Evolutionary conservation across 2,113 vertebrate genomes (phyloP), one percentile per base, ranked within the genome.

Genomic region (Eleginops maclovinus): DNA sequence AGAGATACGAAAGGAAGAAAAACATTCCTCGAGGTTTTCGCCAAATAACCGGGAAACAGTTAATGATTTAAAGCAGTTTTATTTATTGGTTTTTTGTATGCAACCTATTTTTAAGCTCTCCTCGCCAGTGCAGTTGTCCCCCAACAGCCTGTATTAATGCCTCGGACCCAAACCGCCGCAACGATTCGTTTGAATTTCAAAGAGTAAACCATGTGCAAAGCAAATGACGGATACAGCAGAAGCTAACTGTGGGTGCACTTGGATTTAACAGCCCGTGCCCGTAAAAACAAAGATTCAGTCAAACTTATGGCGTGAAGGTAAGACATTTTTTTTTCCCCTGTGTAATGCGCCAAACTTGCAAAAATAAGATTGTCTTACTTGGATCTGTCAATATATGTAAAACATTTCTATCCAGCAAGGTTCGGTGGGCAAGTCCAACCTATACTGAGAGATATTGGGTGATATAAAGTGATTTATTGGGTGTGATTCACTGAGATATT

Each of bases 241-340:
- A 81, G 70, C 55, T 84, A 72, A 87, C 66, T 82, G 84, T 83
- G 84, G 86, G 88, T 81, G 65, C 72, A 58, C 53, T 83, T 91
- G 93, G 91, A 95, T 92, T 88, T 90, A 92, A 90, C 76, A 82
- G 69, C 66, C 21, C 67, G 61, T 72, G 77, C 40, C 81, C 71
- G 75, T 56, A 77, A 87, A 75, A 90, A 85, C 85, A 72, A 70
- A 82, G 75, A 87, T 86, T 89, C 85, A 70, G 84, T 91, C 80
- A 92, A 93, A 93, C 93, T 93, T 93, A 93, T 93, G 89, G 92
- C 91, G 93, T 95, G 91, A 95, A 94, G 94, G 94, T 95, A 93
- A 89, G 90, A 59, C 68, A 36, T 10, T 36, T 15, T 74, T 56
- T 58, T 21, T 9, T 15, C 24, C 13, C 14, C 12, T 54, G 2